Evolutionary conservation across 2,797 vertebrate species (phyloP).

Genomic region (Gila robusta): DNA sequence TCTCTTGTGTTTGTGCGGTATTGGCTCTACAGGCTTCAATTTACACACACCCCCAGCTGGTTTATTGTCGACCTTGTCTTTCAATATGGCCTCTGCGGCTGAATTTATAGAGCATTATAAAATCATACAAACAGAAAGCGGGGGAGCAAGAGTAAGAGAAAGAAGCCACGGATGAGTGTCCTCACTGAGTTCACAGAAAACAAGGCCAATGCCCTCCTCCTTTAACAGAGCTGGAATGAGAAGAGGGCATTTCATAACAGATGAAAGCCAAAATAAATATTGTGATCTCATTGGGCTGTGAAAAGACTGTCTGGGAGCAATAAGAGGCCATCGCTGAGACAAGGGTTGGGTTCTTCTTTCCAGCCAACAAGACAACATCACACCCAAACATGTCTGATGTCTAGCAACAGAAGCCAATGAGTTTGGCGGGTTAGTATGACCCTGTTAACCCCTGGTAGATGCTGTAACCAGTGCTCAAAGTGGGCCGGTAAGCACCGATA

Average conservation of each 20-base stretch:
- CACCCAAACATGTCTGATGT: slow-evolving; percentile 19
- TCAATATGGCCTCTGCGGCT: slow-evolving; percentile 42
- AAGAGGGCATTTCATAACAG: slow-evolving; percentile 30
- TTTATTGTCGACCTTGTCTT: slow-evolving; percentile 56
- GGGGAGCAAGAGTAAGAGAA: slow-evolving; percentile 12
- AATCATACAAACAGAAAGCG: slow-evolving; percentile 42
- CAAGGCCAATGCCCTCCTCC: slow-evolving; percentile 34
- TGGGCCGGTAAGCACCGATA: neutral
- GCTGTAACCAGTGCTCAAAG: neutral
- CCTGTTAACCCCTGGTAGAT: neutral
- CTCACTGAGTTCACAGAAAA: slow-evolving; percentile 36
- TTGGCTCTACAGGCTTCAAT: slow-evolving; percentile 41
- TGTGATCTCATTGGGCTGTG: slow-evolving; percentile 19
- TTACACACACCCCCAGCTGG: slow-evolving; percentile 36
- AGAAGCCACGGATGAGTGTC: slow-evolving; percentile 33
- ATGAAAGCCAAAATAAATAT: slow-evolving; percentile 31
- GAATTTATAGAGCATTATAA: slow-evolving; percentile 55
- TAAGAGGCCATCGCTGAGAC: slow-evolving; percentile 8
- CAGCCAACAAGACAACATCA: slow-evolving; percentile 16
- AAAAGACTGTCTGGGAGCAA: slow-evolving; percentile 33
- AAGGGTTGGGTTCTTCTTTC: neutral
- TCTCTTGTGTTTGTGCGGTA: slow-evolving; percentile 38
- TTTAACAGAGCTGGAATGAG: slow-evolving; percentile 20
- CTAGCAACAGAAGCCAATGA: slow-evolving; percentile 12
- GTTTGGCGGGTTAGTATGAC: neutral